A percentile compares a stretch with the other conserved stretches of the same genome.
phyloP scores from a whole-genome alignment of 30 jellyfish, hydroid and myxozoan genomes.

The Cassiopea xamachana region DNA sequence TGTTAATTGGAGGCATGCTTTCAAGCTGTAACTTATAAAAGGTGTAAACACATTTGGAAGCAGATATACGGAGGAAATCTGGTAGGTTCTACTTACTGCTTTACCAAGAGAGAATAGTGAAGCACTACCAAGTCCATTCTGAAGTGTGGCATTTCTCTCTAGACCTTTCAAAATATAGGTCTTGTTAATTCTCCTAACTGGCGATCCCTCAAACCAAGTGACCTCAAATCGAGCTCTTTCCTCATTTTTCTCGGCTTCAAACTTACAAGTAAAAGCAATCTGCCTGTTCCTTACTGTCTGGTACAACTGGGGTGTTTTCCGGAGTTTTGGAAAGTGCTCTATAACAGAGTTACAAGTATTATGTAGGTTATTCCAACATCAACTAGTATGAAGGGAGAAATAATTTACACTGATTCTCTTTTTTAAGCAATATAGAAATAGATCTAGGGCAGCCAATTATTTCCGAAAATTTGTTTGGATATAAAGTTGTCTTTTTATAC shows the following conservation, averaged over 20 bases:
- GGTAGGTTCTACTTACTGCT: constrained; percentile 25
- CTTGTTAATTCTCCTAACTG: constrained; percentile 32
- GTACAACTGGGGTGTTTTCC: not conserved
- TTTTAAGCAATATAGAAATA: too few species aligned
- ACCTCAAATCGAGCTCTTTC: constrained; percentile 33
- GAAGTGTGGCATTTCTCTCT: constrained; percentile 54
- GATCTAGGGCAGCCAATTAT: too few species aligned
- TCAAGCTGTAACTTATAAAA: not conserved
- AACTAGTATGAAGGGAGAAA: too few species aligned
- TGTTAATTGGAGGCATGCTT: too few species aligned
- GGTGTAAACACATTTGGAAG: not conserved
- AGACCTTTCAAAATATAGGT: constrained; percentile 21
- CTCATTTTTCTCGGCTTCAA: constrained; percentile 13
- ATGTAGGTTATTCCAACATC: too few species aligned
- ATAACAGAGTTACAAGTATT: not conserved
- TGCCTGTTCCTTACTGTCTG: not conserved
- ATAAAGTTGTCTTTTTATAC: too few species aligned
- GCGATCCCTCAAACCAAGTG: constrained; percentile 70
- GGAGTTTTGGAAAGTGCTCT: constrained; percentile 34
- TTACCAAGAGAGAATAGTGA: constrained; percentile 54
- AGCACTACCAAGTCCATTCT: constrained; percentile 22
- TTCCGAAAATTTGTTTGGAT: too few species aligned
- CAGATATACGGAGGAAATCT: not conserved
- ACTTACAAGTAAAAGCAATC: constrained; percentile 23
- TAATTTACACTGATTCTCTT: too few species aligned